phyloP scores from a whole-genome alignment of 2,113 vertebrate genomes.

The Neogobius melanostomus region DNA sequence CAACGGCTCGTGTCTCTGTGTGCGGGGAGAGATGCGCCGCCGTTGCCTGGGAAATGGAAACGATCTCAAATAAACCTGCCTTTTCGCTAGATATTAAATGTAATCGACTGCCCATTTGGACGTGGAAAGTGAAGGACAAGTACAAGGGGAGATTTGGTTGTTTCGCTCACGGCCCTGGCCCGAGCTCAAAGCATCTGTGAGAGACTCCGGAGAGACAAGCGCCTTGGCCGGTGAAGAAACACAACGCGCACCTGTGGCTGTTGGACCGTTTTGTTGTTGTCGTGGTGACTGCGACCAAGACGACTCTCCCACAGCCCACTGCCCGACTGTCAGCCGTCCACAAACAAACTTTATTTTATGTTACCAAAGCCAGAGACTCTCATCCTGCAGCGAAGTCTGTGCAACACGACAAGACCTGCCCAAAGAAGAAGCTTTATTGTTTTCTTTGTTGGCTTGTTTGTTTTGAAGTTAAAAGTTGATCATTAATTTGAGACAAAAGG shows the following conservation, averaged over 20 bases:
- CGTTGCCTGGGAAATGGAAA: conserved; percentile 2
- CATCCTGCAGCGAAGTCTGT: neutral
- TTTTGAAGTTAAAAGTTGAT: too few relatives aligned
- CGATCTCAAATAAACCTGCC: conserved; percentile 9
- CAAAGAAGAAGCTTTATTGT: too few relatives aligned
- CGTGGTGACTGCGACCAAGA: conserved; percentile 10
- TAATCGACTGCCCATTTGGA: conserved; percentile 5
- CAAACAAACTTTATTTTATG: conserved; percentile 1
- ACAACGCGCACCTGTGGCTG: conserved; percentile 29
- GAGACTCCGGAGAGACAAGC: conserved; percentile 10
- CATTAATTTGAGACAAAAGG: too few relatives aligned
- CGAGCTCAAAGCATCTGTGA: conserved; percentile 11
- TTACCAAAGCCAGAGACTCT: neutral
- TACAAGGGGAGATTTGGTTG: neutral
- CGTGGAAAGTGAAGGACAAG: neutral
- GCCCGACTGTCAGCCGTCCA: conserved; percentile 3
- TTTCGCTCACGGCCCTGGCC: neutral
- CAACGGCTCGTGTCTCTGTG: conserved; percentile 8
- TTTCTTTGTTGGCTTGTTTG: too few relatives aligned
- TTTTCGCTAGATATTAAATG: conserved; percentile 14
- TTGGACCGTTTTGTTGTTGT: conserved; percentile 9
- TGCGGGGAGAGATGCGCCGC: conserved; percentile 1
- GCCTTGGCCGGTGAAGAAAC: conserved; percentile 11
- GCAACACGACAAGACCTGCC: too few relatives aligned
- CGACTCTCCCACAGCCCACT: neutral